These are phyloP conservation scores for Ophthalmolycus amberensis DNA, from an alignment of 2,113 vertebrate genomes.

Conservation along the genomic window DNA sequence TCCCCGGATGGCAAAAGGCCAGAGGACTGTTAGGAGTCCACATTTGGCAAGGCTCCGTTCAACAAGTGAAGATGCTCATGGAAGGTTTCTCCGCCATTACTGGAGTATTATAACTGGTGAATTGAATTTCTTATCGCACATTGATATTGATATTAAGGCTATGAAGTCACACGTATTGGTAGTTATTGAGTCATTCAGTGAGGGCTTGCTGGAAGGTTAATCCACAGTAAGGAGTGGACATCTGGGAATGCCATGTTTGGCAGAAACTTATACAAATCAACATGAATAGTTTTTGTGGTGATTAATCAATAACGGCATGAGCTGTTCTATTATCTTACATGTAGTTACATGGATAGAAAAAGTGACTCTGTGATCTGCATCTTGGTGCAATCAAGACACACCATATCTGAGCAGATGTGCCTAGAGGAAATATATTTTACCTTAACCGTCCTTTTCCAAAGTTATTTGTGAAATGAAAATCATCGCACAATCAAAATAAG, in stretches of 20 bases:
- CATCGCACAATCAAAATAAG: neutral
- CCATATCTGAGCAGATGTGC: neutral
- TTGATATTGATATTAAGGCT: neutral
- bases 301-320: neutral
- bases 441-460: neutral
- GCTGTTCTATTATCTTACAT: neutral
- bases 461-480: neutral
- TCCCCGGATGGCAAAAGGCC: slow-evolving; percentile 71
- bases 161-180: neutral
- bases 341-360: neutral
- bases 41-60: slow-evolving; percentile 46
- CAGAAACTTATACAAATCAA: neutral
- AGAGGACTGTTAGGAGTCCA: slow-evolving; percentile 50
- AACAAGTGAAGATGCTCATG: slow-evolving; percentile 51
- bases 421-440: neutral
- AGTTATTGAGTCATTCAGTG: neutral
- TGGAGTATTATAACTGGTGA: neutral
- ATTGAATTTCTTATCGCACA: slow-evolving; percentile 4
- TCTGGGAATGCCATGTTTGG: neutral
- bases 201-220: neutral
- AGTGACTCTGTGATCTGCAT: neutral
- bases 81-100: neutral
- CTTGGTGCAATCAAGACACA: neutral
- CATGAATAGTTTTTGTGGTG: neutral
- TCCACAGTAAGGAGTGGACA: neutral